A percentile compares a stretch with the other conserved stretches of the same genome.
Conservation (phyloP, 2,113 vertebrate genomes). For the Lynx canadensis region DNA sequence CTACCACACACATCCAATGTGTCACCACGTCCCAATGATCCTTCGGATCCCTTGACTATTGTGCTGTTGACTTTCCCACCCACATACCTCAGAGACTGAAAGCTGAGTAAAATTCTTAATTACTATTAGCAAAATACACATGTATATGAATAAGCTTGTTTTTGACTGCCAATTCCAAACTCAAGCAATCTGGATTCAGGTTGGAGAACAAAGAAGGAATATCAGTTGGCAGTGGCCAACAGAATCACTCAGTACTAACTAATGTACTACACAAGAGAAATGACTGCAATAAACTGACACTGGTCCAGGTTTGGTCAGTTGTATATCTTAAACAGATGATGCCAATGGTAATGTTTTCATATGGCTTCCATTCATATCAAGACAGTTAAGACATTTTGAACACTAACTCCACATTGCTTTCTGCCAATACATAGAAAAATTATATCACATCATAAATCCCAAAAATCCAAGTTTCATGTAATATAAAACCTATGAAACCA, state of each 20-base stretch:
- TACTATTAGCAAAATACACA: conserved; percentile 27
- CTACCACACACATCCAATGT: conserved; percentile 60
- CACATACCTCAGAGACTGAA: conserved; percentile 7
- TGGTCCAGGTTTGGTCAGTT: not conserved
- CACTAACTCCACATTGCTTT: not conserved
- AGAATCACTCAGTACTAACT: conserved; percentile 1
- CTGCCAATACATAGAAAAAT: conserved; percentile 11
- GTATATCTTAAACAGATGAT: conserved; percentile 3
- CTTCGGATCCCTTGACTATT: conserved; percentile 38
- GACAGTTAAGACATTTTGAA: conserved; percentile 26
- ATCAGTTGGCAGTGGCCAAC: not conserved
- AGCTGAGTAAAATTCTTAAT: conserved; percentile 50
- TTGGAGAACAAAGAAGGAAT: not conserved
- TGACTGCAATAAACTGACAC: conserved; percentile 14
- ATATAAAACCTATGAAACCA: not conserved
- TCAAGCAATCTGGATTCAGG: not conserved
- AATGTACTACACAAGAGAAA: not conserved
- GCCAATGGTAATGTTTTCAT: not conserved
- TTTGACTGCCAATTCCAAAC: not conserved
- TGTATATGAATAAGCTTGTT: conserved; percentile 8
- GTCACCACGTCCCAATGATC: conserved; percentile 43
- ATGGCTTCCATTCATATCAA: conserved; percentile 7
- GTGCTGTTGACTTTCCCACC: conserved; percentile 5
- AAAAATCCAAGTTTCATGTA: conserved; percentile 40
- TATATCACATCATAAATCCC: conserved; percentile 41